Percentiles rank a stretch among this genome's conserved stretches.
These are phyloP conservation scores for Geococcyx californianus DNA, from an alignment of 2,113 vertebrate species.

Conservation along the genomic window DNA sequence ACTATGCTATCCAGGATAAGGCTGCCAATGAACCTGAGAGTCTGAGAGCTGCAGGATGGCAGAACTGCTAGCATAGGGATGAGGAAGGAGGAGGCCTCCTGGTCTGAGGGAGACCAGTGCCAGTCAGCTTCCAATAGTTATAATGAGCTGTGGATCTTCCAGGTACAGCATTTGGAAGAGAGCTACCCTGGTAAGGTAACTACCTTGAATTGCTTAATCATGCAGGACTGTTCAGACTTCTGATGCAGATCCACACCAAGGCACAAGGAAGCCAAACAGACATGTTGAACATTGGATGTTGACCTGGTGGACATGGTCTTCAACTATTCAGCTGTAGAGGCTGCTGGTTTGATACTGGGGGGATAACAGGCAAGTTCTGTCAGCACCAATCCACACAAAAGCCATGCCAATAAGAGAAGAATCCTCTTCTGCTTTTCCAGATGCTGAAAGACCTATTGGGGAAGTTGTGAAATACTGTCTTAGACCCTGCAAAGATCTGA, in stretches of 20 bases:
- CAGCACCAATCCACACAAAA: neutral
- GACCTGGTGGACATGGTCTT: neutral
- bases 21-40: neutral
- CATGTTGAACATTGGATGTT: neutral
- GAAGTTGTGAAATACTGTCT: neutral
- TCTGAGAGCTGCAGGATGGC: neutral
- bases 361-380: neutral
- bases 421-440: neutral
- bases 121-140: neutral
- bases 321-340: neutral
- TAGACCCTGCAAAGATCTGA: neutral
- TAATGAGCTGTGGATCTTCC: neutral
- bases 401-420: neutral
- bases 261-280: neutral
- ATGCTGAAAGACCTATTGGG: neutral
- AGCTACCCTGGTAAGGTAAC: neutral
- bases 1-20: neutral
- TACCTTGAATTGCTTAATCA: neutral
- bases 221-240: neutral
- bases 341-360: neutral
- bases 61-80: neutral
- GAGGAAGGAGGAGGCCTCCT: neutral
- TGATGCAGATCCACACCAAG: neutral
- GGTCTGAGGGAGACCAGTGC: neutral
- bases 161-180: neutral